Conservation (phyloP, 2,797 vertebrate genomes). For the Eospalax fontanierii region DNA sequence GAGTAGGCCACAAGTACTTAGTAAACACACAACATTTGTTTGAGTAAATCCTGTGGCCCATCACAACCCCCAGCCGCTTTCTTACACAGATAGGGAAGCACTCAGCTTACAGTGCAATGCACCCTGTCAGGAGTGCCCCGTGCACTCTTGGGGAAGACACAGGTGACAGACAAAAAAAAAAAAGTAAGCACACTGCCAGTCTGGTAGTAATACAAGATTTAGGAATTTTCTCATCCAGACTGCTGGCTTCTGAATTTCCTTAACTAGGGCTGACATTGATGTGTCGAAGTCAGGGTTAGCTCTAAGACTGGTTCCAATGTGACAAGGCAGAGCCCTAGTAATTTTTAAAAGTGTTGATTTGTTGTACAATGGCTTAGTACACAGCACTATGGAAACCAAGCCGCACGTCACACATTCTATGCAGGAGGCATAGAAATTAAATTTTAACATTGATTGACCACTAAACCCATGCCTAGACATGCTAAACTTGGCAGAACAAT, state of each 20-base stretch:
- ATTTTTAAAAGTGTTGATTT: background rate
- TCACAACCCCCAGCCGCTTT: background rate
- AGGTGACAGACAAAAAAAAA: too few relatives aligned
- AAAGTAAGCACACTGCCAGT: background rate
- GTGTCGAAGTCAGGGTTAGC: background rate
- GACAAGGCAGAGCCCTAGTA: background rate
- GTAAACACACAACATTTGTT: rapidly evolving
- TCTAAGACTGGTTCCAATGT: background rate
- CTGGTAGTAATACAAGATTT: background rate
- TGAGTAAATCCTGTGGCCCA: background rate
- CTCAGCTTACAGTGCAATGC: background rate
- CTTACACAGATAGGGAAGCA: background rate
- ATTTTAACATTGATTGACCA: background rate
- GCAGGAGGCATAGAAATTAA: background rate
- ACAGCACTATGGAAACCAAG: background rate
- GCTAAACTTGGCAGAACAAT: background rate
- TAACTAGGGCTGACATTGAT: background rate
- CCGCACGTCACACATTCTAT: too few relatives aligned
- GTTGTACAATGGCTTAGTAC: background rate
- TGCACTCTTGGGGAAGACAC: background rate
- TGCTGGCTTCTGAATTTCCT: conserved; percentile 10
- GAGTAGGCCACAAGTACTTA: background rate
- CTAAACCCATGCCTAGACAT: background rate
- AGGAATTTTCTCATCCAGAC: background rate
- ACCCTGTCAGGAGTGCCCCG: background rate